Evolutionary conservation across 2,113 vertebrate genomes (phyloP).

Genomic region (Coracopsis vasa): DNA sequence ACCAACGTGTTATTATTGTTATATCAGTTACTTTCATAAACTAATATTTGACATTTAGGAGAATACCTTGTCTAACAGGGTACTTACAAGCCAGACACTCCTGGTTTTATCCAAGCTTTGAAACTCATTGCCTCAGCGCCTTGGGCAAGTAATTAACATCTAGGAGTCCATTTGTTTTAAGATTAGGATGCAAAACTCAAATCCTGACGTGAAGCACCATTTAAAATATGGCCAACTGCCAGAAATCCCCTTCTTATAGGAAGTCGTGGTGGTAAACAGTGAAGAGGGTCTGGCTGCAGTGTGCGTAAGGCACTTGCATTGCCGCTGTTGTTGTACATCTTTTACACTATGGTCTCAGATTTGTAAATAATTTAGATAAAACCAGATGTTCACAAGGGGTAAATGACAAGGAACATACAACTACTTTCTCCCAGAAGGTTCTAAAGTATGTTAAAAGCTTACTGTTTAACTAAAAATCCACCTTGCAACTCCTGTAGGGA

Average conservation of each 20-base stretch:
- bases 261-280: neutral
- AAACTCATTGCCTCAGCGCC: neutral
- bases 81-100: neutral
- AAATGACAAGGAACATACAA: neutral
- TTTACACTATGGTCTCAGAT: neutral
- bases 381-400: neutral
- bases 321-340: neutral
- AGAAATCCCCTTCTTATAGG: neutral
- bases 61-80: constrained; percentile 7
- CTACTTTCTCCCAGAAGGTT: neutral
- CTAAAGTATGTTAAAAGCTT: neutral
- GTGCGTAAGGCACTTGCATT: neutral
- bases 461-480: neutral
- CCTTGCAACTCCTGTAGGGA: neutral
- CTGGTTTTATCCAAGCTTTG: neutral
- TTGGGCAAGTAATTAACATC: constrained; percentile 24
- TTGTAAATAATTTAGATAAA: neutral
- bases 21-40: constrained; percentile 13
- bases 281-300: neutral
- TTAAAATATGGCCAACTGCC: neutral
- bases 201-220: constrained; percentile 4
- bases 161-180: constrained; percentile 14
- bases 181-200: constrained; percentile 31
- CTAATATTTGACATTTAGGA: constrained; percentile 12
- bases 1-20: neutral